phyloP scores from a whole-genome alignment of 2,113 vertebrate species.

The Proterorhinus semilunaris region DNA sequence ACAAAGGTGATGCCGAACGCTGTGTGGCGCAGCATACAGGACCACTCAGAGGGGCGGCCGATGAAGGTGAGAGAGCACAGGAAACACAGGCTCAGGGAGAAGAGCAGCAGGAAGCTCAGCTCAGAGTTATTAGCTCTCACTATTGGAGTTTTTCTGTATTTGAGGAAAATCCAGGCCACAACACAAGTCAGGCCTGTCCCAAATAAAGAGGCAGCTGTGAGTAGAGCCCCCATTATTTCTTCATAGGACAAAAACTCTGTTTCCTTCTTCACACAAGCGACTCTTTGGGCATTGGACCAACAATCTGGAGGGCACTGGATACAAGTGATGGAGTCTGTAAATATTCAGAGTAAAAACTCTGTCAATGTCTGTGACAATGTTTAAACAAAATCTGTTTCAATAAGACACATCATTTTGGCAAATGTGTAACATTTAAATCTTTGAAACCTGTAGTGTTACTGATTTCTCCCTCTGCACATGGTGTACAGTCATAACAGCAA shows the following conservation, averaged over 20 bases:
- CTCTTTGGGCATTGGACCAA: conserved; percentile 68
- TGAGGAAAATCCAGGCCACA: conserved; percentile 64
- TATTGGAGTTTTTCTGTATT: conserved; percentile 63
- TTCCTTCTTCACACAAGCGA: conserved; percentile 62
- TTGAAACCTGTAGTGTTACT: conserved; percentile 64
- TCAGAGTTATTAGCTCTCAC: conserved; percentile 68
- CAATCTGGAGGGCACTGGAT: conserved; percentile 58
- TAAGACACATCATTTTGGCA: too few species aligned
- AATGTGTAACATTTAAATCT: too few species aligned
- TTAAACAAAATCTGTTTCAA: too few species aligned
- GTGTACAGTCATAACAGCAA: conserved; percentile 75
- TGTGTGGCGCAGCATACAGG: conserved; percentile 70
- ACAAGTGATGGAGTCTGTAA: conserved; percentile 68
- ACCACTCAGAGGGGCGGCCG: conserved; percentile 65
- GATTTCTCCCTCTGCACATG: conserved; percentile 72
- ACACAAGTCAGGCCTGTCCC: conserved; percentile 56
- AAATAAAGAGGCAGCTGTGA: conserved; percentile 55
- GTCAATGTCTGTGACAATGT: too few species aligned
- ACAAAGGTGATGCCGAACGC: conserved; percentile 71
- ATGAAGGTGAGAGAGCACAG: conserved; percentile 72
- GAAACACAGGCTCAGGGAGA: conserved; percentile 69
- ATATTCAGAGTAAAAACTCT: neutral
- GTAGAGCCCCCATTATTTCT: conserved; percentile 67
- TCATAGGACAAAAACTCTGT: conserved; percentile 65
- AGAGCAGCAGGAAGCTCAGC: conserved; percentile 70